Base-by-base conservation (phyloP, 2,113 vertebrate species). In the Bostrychus sinensis region DNA sequence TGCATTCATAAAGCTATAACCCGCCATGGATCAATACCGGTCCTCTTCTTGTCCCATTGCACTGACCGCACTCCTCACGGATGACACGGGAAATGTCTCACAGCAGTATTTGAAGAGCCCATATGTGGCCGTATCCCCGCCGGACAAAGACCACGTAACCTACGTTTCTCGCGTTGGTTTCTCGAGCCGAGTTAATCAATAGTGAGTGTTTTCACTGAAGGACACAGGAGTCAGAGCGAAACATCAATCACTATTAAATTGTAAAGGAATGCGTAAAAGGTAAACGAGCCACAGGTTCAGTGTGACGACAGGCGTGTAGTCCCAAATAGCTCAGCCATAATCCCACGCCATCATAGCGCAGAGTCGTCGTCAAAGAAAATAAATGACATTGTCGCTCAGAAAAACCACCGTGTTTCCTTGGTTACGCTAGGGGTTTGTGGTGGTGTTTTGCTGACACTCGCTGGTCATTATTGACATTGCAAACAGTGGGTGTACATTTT, bases 11-110 rank as follows among this genome's bases (percentile, higher is more conserved):
- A n/a, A 11, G 45, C 22, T 25, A 66, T 26, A 50, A 11, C 46
- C 42, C 22, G 14, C 62, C 10, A 45, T 51, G 66, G 85, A 86
- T 91, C 87, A 63, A 86, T 86, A 66, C 56, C 26, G 4, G n/a
- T 57, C 42, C 51, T 34, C 53, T 57, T 70, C 54, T 71, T n/a
- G n/a, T n/a, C 39, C 32, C 60, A 61, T 14, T 2, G 25, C 48
- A 51, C 25, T n/a, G 7, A 51, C 25, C n/a, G 3, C 25, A 25
- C 25, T 51, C 3, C 9, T 14, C 48, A 17, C 14, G 28, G 14
- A 30, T 51, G 48, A 30, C 25, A 48, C 22, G 45, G 8, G 30
- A 25, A 16, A 23, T 13, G 5, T 5, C 6, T 13, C 48, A 5
- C 48, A 28, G 26, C 0, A 16, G 48, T 7, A 7, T 28, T n/a